These are phyloP conservation scores for Pomacea canaliculata DNA, from an alignment of 2,888 invertebrate genomes.

Conservation along the genomic window DNA sequence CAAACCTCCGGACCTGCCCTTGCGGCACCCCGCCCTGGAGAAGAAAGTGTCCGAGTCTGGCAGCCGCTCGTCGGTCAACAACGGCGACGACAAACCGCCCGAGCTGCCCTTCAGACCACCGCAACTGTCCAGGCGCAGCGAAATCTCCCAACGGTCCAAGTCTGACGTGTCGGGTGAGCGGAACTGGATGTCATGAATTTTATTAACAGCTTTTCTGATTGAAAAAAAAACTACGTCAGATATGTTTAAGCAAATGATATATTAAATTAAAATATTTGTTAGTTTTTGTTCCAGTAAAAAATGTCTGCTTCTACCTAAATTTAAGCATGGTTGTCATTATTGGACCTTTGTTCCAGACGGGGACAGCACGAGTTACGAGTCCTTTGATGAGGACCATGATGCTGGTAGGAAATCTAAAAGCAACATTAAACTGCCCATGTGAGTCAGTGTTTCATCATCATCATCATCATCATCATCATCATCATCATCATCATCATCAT, in stretches of 20 bases:
- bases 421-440: slow-evolving; percentile 48
- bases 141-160: slow-evolving; percentile 31
- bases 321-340: no score
- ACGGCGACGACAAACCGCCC: slow-evolving; percentile 33
- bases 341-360: slow-evolving; percentile 41
- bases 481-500: no score
- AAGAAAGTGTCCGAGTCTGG: slow-evolving; percentile 36
- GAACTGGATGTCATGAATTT: no score
- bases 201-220: no score
- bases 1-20: slow-evolving; percentile 41
- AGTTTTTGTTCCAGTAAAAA: no score
- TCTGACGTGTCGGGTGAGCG: slow-evolving; percentile 33
- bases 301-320: no score
- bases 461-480: no score
- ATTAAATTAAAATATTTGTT: no score
- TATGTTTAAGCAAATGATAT: no score
- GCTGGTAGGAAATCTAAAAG: slow-evolving; percentile 37
- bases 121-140: slow-evolving; percentile 34
- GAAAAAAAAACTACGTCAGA: no score
- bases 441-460: slow-evolving; percentile 19
- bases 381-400: slow-evolving; percentile 51
- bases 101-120: slow-evolving; percentile 45
- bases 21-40: slow-evolving; percentile 19
- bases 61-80: slow-evolving; percentile 19
- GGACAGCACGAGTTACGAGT: slow-evolving; percentile 58